phyloP scores from a whole-genome alignment of 2,888 invertebrate species.

The Drosophila dives region DNA sequence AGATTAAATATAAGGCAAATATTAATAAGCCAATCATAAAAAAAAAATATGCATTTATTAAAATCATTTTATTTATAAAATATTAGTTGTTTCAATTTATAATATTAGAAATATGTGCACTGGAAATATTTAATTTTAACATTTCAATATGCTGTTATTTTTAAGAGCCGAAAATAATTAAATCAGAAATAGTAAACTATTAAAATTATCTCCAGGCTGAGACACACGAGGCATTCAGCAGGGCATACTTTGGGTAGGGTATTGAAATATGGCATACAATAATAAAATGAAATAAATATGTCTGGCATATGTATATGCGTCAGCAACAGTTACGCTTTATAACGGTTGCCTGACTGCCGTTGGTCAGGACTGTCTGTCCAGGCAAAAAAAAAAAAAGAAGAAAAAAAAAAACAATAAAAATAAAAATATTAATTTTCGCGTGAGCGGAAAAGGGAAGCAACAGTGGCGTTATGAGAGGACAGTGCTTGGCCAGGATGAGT shows the following conservation, averaged over 20 bases:
- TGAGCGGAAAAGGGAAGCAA: constrained; percentile 13
- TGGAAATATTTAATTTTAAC: not conserved
- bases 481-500: constrained; percentile 2
- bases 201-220: not conserved
- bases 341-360: constrained; percentile 50
- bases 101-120: accelerated
- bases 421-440: constrained; percentile 71
- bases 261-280: constrained; percentile 45
- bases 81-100: not conserved
- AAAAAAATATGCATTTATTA: not conserved
- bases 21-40: not conserved
- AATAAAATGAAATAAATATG: constrained; percentile 69
- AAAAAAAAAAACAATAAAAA: constrained; percentile 66
- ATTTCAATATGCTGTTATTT: too few species aligned
- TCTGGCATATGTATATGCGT: constrained; percentile 68
- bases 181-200: not conserved
- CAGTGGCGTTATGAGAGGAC: constrained; percentile 12
- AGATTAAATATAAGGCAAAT: not conserved
- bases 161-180: not conserved
- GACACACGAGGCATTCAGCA: too few species aligned
- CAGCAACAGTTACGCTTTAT: constrained; percentile 75
- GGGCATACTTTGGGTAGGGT: constrained; percentile 2
- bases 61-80: not conserved
- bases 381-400: constrained; percentile 35
- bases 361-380: constrained; percentile 31